phyloP scores from a whole-genome alignment of 2,888 invertebrate species.

The Tipula confusa region DNA sequence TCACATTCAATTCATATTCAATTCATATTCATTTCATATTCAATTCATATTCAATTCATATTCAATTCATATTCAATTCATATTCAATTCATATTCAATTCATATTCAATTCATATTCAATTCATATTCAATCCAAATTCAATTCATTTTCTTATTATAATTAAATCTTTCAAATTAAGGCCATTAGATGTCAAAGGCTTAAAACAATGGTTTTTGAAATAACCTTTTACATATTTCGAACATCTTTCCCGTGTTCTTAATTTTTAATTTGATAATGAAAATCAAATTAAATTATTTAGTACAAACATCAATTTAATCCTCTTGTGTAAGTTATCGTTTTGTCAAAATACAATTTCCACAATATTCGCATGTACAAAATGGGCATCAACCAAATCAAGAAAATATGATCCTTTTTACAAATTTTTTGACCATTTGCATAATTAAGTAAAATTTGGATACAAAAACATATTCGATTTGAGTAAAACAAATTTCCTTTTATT shows the following conservation, averaged over 20 bases:
- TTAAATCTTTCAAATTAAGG: no score
- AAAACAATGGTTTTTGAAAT: background rate
- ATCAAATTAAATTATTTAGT: background rate
- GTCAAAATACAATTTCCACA: background rate
- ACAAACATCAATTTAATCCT: background rate
- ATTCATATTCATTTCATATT: no score
- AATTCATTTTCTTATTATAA: no score
- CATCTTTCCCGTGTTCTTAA: background rate
- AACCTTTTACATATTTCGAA: background rate
- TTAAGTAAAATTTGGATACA: background rate
- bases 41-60: no score
- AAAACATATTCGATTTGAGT: background rate
- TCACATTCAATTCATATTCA: no score
- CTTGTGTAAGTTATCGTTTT: background rate
- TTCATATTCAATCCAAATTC: no score
- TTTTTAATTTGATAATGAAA: constrained; percentile 14
- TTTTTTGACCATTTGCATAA: background rate
- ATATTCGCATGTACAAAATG: background rate
- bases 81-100: no score
- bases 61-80: no score
- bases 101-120: no score
- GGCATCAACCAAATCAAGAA: background rate
- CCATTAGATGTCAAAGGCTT: no score
- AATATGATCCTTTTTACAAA: background rate
- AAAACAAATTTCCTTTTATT: background rate